A percentile compares a stretch with the other conserved stretches of the same genome.
phyloP scores from a whole-genome alignment of 2,888 invertebrate species.

The Pseudococcus longispinus region DNA sequence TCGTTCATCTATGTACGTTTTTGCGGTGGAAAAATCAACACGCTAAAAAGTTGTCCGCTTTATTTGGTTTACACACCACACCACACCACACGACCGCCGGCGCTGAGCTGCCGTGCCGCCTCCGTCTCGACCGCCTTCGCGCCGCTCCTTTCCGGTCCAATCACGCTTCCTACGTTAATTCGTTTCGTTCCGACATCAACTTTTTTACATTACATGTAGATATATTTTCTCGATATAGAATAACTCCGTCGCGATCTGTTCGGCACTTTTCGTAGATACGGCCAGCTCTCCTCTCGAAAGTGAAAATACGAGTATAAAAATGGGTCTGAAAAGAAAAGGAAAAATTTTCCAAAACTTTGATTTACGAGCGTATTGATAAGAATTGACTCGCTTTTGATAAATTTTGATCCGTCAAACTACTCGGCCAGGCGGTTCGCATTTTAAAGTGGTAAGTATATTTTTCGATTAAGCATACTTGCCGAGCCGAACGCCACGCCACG shows the following conservation, averaged over 20 bases:
- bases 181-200: not conserved
- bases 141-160: not conserved
- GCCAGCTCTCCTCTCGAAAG: not conserved
- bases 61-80: not conserved
- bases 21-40: not conserved
- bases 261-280: not conserved
- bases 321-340: not conserved
- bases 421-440: not conserved
- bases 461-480: not conserved
- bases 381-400: not conserved
- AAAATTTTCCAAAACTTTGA: not conserved
- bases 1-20: too few relatives aligned
- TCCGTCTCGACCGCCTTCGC: not conserved
- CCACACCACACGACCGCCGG: not conserved
- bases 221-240: too few relatives aligned
- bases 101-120: not conserved
- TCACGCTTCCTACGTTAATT: not conserved
- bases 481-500: not conserved
- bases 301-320: not conserved
- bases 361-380: conserved; percentile 25
- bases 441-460: not conserved
- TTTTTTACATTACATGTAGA: too few relatives aligned
- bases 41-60: not conserved
- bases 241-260: not conserved
- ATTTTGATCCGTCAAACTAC: not conserved